Evolutionary conservation across 2,113 vertebrate genomes (phyloP).

Genomic region (Brienomyrus brachyistius): DNA sequence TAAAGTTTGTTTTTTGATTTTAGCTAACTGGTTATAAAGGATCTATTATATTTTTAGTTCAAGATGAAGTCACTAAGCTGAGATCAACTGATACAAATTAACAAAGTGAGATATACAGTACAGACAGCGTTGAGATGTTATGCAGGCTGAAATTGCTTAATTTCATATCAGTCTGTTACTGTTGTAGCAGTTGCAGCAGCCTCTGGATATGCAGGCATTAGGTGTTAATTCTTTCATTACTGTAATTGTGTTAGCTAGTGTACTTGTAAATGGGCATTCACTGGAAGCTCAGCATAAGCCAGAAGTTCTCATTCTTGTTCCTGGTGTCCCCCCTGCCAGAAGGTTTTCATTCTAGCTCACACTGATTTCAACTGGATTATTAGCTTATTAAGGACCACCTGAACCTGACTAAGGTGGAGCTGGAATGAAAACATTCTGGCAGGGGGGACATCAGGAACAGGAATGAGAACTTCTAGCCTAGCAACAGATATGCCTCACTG

Average conservation of each 20-base stretch:
- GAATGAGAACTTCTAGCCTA: no score
- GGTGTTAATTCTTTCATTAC: no score
- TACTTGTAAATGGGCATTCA: no score
- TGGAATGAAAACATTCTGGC: no score
- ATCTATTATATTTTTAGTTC: background rate
- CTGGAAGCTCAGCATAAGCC: background rate
- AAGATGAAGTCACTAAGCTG: background rate
- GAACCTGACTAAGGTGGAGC: no score
- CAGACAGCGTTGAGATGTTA: background rate
- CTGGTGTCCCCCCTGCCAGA: background rate
- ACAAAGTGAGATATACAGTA: background rate
- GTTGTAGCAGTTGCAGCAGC: background rate
- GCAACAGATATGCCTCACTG: no score
- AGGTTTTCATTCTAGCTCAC: background rate
- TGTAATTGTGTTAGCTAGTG: no score
- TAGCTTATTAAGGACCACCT: no score
- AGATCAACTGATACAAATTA: background rate
- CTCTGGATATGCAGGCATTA: background rate
- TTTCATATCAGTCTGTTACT: background rate
- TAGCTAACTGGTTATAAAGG: background rate
- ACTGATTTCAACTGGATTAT: no score
- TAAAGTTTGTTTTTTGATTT: background rate
- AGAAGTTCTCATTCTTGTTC: background rate
- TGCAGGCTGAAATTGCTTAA: background rate
- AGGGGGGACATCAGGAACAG: no score